Percentiles rank a stretch among this genome's conserved stretches.
phyloP scores from a whole-genome alignment of 2,888 invertebrate species.

The Tetranychus piercei region DNA sequence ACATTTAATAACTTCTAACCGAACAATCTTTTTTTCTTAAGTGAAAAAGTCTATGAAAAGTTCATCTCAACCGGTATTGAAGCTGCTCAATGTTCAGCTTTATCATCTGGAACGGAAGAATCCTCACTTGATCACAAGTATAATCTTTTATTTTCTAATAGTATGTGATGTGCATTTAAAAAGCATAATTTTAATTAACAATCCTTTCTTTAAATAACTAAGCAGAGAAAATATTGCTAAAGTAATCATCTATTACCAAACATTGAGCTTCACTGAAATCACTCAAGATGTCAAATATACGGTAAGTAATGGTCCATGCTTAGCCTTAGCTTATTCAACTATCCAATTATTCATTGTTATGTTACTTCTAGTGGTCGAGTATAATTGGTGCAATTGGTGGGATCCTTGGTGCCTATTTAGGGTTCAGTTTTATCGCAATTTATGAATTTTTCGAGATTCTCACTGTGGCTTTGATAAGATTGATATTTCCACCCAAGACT shows the following conservation, averaged over 20 bases:
- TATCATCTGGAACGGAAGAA: conserved; percentile 12
- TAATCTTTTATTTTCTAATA: neutral
- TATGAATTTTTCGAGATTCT: conserved; percentile 19
- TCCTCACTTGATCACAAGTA: conserved; percentile 9
- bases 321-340: neutral
- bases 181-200: conserved; percentile 3
- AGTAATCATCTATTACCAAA: conserved; percentile 22
- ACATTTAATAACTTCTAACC: no score
- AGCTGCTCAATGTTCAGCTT: conserved; percentile 20
- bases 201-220: neutral
- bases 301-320: conserved; percentile 8
- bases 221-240: conserved; percentile 20
- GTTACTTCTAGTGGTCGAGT: neutral
- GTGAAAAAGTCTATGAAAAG: conserved; percentile 21
- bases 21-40: neutral
- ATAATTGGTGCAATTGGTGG: conserved; percentile 16
- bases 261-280: conserved; percentile 21
- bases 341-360: neutral
- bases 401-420: conserved; percentile 21
- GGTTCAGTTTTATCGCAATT: conserved; percentile 19
- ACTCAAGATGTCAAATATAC: conserved; percentile 22
- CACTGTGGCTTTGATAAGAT: neutral
- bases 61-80: conserved; percentile 22
- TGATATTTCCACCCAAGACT: neutral
- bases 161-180: neutral